Percentiles rank a stretch among this genome's conserved stretches.
These are phyloP conservation scores for Tamandua tetradactyla DNA, from an alignment of 2,797 vertebrate species.

Conservation along the genomic window DNA sequence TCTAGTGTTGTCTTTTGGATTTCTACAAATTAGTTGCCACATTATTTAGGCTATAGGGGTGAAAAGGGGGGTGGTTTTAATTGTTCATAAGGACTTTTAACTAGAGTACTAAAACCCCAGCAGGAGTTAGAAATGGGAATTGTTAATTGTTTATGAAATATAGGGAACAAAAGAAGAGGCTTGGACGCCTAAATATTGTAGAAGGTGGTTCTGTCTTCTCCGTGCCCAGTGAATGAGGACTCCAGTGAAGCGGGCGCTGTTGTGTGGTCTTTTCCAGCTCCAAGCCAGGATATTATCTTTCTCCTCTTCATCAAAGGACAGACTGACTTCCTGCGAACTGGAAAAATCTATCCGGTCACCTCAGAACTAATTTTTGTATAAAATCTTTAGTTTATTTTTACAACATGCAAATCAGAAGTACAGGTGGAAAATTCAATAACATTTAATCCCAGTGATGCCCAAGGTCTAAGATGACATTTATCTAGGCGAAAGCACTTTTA, in stretches of 20 bases:
- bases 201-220: not conserved
- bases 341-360: slow-evolving; percentile 60
- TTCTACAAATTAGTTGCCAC: not conserved
- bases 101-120: not conserved
- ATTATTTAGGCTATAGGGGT: not conserved
- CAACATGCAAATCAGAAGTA: slow-evolving; percentile 57
- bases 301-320: not conserved
- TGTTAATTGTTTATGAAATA: not conserved
- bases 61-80: not conserved
- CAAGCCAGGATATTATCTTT: slow-evolving; percentile 28
- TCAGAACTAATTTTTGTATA: slow-evolving; percentile 52
- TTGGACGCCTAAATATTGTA: not conserved
- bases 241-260: not conserved
- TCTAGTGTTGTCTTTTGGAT: not conserved
- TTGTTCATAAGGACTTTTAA: not conserved
- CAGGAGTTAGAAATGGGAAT: not conserved
- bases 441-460: slow-evolving; percentile 48
- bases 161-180: not conserved
- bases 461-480: slow-evolving; percentile 64
- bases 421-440: slow-evolving; percentile 58
- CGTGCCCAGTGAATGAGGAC: not conserved
- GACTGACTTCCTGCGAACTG: not conserved
- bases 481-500: slow-evolving; percentile 54
- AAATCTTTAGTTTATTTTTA: slow-evolving; percentile 70
- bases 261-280: not conserved